These are phyloP conservation scores for Tenthredo distinguenda DNA, from an alignment of 2,888 invertebrate genomes.

Conservation along the genomic window DNA sequence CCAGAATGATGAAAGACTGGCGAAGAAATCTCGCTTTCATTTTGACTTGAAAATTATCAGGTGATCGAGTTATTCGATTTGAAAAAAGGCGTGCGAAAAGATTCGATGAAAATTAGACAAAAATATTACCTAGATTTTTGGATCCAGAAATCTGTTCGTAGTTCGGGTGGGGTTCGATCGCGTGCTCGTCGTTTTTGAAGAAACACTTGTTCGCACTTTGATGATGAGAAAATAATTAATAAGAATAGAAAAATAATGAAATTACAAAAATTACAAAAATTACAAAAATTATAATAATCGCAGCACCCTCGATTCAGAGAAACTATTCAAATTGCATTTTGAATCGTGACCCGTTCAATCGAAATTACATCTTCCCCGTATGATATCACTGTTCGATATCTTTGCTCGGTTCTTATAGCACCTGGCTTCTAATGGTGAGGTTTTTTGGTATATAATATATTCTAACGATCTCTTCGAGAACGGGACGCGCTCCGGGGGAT, in stretches of 20 bases:
- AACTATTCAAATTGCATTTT: conserved; percentile 8
- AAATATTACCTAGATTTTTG: conserved; percentile 8
- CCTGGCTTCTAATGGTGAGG: neutral
- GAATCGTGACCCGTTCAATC: neutral
- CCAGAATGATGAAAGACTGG: conserved; percentile 61
- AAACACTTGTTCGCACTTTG: neutral
- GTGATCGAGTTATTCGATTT: neutral
- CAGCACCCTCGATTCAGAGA: neutral
- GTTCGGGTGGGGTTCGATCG: neutral
- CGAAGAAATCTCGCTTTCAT: conserved; percentile 62
- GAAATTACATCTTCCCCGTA: neutral
- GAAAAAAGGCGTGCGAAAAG: neutral
- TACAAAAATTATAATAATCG: neutral
- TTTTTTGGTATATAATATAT: neutral
- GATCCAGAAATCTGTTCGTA: neutral
- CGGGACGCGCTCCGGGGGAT: conserved; percentile 35
- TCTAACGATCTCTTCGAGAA: neutral
- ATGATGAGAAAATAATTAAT: too few relatives aligned
- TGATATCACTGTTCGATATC: neutral
- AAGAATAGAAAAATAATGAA: neutral
- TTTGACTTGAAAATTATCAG: conserved; percentile 52
- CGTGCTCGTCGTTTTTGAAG: neutral
- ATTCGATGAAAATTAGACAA: neutral
- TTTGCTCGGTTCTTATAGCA: neutral
- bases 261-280: neutral